These are phyloP conservation scores for Corvus moneduloides DNA, from an alignment of 2,113 vertebrate genomes.

Conservation along the genomic window DNA sequence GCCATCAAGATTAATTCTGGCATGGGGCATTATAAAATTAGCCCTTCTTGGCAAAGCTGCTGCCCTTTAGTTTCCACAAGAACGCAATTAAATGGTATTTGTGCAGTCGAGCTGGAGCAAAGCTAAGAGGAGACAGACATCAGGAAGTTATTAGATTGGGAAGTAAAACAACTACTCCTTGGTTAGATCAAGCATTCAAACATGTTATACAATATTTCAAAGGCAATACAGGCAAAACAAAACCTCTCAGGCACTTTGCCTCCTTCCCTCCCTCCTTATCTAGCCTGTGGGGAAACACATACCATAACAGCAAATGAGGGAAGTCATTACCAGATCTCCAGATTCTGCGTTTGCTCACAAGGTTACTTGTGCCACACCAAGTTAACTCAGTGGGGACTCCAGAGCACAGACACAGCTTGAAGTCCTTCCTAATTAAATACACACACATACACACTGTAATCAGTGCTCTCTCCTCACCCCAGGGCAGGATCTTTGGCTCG, in stretches of 20 bases:
- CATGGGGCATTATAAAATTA: background rate
- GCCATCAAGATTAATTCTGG: conserved; percentile 10
- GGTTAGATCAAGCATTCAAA: background rate
- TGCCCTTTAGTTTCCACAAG: conserved; percentile 5
- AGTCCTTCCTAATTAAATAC: conserved; percentile 8
- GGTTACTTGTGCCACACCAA: background rate
- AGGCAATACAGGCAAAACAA: background rate
- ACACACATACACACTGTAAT: background rate
- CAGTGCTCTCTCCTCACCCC: background rate
- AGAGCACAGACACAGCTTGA: background rate
- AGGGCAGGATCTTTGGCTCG: background rate
- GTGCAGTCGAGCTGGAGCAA: background rate
- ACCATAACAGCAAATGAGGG: background rate
- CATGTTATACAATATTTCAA: background rate
- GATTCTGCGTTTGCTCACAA: background rate
- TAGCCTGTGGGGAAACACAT: background rate
- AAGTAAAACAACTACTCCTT: background rate
- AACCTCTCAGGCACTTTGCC: background rate
- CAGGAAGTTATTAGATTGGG: conserved; percentile 24
- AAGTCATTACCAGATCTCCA: background rate
- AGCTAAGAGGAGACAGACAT: conserved; percentile 21
- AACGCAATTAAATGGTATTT: conserved; percentile 43
- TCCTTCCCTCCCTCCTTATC: background rate
- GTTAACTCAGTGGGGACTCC: background rate
- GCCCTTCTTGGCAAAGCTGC: background rate